Percentiles rank a stretch among this genome's conserved stretches.
These are phyloP conservation scores for Brachionus asplanchnoidis DNA, from an alignment of 1,140 invertebrate species.

Conservation along the genomic window DNA sequence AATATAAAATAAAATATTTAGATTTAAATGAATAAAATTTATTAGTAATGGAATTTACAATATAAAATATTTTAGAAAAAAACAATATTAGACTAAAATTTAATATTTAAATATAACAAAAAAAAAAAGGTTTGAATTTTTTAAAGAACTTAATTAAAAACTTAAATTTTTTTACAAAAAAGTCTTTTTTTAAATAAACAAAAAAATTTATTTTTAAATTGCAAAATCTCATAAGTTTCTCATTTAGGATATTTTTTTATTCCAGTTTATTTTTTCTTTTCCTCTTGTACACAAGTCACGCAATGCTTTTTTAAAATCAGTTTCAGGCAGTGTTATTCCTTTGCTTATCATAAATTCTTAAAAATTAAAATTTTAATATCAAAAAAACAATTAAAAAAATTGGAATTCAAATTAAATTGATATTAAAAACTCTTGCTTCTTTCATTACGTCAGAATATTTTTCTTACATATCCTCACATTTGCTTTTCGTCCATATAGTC, in stretches of 20 bases:
- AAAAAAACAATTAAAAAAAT: not conserved
- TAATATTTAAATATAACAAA: not conserved
- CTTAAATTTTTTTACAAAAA: no score
- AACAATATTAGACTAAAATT: not conserved
- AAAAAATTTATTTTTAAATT: not conserved
- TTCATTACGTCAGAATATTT: not conserved
- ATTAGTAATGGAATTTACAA: not conserved
- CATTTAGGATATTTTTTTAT: not conserved
- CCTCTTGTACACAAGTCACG: not conserved
- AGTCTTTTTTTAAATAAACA: not conserved
- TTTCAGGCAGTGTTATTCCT: not conserved
- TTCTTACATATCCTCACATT: not conserved
- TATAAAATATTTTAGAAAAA: not conserved
- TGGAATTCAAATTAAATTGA: not conserved
- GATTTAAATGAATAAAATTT: not conserved
- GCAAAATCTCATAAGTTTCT: not conserved
- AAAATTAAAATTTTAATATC: not conserved
- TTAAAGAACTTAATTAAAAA: no score
- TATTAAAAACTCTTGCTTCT: not conserved
- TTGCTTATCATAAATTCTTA: not conserved
- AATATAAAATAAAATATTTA: not conserved
- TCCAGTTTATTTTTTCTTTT: not conserved
- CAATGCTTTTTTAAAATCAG: not conserved
- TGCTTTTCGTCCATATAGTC: not conserved
- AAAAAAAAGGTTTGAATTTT: not conserved